Conservation (phyloP, 2,113 vertebrate species). For the Meles meles region DNA sequence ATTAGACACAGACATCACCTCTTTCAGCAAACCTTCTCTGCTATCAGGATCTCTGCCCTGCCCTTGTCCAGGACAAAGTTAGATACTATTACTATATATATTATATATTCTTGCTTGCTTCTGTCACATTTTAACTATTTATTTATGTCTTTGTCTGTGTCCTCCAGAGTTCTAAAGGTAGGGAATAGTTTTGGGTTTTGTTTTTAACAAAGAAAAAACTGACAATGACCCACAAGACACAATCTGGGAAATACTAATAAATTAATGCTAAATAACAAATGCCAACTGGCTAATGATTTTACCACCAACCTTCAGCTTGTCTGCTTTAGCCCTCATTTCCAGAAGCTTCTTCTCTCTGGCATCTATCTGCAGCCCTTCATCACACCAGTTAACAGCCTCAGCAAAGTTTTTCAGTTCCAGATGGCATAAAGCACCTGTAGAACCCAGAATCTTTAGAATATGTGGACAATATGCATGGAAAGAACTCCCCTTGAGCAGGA, state of each 20-base stretch:
- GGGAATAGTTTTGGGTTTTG: not conserved
- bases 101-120: not conserved
- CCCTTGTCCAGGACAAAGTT: not conserved
- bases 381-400: slow-evolving; percentile 91
- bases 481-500: not conserved
- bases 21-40: not conserved
- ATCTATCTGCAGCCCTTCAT: slow-evolving; percentile 89
- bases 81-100: not conserved
- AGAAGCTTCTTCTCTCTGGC: slow-evolving; percentile 90
- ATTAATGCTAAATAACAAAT: slow-evolving; percentile 28
- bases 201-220: slow-evolving; percentile 10
- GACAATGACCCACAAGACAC: not conserved
- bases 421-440: slow-evolving; percentile 92
- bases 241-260: not conserved
- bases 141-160: not conserved
- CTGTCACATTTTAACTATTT: not conserved
- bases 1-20: not conserved
- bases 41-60: not conserved
- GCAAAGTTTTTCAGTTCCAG: slow-evolving; percentile 88
- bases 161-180: not conserved
- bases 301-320: slow-evolving; percentile 88
- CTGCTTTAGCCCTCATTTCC: slow-evolving; percentile 89
- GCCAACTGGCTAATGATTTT: not conserved
- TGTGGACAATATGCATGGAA: not conserved
- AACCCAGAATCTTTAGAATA: slow-evolving; percentile 37